phyloP scores from a whole-genome alignment of 1,140 invertebrate species.

The honey bee (Apis mellifera) region DNA sequence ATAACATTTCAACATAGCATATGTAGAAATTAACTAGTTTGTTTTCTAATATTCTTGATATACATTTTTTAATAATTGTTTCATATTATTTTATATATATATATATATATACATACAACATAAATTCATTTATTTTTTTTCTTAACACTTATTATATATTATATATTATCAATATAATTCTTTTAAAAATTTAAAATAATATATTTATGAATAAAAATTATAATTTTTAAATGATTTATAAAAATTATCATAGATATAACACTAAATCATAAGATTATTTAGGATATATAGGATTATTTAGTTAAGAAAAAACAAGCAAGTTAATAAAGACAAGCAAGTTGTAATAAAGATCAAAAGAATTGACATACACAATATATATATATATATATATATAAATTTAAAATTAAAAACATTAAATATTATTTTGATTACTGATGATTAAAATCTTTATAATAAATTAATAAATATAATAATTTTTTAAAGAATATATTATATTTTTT shows the following conservation, averaged over 20 bases:
- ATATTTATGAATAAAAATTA: neutral
- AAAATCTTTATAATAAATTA: neutral
- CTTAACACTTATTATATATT: neutral
- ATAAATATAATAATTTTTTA: conserved; percentile 15
- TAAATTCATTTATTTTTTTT: conserved; percentile 1
- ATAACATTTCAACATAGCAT: too few species aligned
- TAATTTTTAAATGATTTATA: neutral
- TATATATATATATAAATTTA: neutral
- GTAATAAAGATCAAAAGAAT: conserved; percentile 5
- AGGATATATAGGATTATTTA: too few species aligned
- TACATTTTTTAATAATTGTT: conserved; percentile 1
- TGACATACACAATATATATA: neutral
- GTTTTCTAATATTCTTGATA: neutral
- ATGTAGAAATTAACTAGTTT: too few species aligned
- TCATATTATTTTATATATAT: neutral
- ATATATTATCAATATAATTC: neutral
- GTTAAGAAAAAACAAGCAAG: too few species aligned
- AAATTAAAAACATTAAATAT: conserved; percentile 15
- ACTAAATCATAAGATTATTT: neutral
- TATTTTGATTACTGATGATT: neutral
- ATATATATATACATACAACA: neutral
- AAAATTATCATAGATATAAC: neutral
- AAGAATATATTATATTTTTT: neutral
- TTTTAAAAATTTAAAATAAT: neutral
- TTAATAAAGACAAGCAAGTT: neutral